Evolutionary conservation across 2,113 vertebrate species (phyloP).

Genomic region (Lepus americanus): DNA sequence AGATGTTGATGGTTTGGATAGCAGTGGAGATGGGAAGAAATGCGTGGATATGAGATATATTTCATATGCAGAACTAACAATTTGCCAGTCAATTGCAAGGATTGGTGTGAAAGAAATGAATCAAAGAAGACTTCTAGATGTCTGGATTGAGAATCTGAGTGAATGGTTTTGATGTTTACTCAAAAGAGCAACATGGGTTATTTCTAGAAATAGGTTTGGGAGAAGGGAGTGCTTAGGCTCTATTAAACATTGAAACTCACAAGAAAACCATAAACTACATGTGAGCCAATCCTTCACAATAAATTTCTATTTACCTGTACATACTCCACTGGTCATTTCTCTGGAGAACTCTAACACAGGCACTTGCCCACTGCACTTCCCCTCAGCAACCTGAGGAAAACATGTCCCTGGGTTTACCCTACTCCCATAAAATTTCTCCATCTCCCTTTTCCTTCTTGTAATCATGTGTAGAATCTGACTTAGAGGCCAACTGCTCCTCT

Average conservation of each 20-base stretch:
- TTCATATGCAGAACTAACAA: background rate
- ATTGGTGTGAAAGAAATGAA: background rate
- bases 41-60: background rate
- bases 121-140: background rate
- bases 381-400: background rate
- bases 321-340: too few species aligned
- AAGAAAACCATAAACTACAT: background rate
- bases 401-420: background rate
- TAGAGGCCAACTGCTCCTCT: background rate
- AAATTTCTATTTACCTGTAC: background rate
- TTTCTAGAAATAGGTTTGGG: background rate
- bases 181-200: background rate
- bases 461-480: background rate
- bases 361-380: background rate
- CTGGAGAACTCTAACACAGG: background rate
- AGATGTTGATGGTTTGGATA: background rate
- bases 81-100: background rate
- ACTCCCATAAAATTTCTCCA: background rate
- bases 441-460: background rate
- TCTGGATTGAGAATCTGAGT: background rate
- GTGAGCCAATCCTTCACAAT: background rate
- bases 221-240: background rate
- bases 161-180: background rate
- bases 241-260: background rate
- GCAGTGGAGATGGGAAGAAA: background rate